Evolutionary conservation across 2,888 invertebrate species (phyloP).

Genomic region (Himalopsyche anomala): DNA sequence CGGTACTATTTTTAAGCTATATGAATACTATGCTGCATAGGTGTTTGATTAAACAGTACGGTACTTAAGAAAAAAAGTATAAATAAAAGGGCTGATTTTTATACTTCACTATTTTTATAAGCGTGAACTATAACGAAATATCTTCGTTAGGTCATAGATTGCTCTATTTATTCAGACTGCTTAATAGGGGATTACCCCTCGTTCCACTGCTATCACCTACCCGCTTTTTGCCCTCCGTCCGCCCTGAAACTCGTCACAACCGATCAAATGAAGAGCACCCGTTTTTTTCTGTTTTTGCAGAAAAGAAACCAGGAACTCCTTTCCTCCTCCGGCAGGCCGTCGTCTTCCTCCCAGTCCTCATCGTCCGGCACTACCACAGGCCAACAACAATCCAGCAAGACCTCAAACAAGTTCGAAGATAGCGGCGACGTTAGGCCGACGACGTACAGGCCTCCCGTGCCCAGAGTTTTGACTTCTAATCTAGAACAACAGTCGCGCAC

Average conservation of each 20-base stretch:
- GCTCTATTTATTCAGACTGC: too few relatives aligned
- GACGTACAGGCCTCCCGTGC: conserved; percentile 71
- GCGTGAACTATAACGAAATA: too few relatives aligned
- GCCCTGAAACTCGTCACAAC: conserved; percentile 38
- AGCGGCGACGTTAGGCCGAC: conserved; percentile 69
- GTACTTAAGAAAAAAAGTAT: too few relatives aligned
- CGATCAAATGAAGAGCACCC: conserved; percentile 63
- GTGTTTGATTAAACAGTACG: too few relatives aligned
- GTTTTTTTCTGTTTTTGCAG: conserved; percentile 72
- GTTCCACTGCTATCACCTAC: conserved; percentile 6
- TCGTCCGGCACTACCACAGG: conserved; percentile 14
- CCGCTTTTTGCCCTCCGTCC: conserved; percentile 26
- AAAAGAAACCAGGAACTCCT: conserved; percentile 74
- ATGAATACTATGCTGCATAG: too few relatives aligned
- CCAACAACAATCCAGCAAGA: conserved; percentile 43
- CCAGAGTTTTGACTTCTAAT: conserved; percentile 64
- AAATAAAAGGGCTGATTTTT: too few relatives aligned
- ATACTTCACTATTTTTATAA: too few relatives aligned
- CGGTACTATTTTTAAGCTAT: too few relatives aligned
- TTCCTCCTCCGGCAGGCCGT: conserved; percentile 66
- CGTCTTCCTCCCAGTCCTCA: conserved; percentile 59
- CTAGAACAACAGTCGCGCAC: conserved; percentile 66
- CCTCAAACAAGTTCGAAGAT: conserved; percentile 62
- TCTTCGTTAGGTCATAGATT: too few relatives aligned
- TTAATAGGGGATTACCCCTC: neutral